phyloP scores from a whole-genome alignment of 2,797 vertebrate species.

The Neosalanx taihuensis region DNA sequence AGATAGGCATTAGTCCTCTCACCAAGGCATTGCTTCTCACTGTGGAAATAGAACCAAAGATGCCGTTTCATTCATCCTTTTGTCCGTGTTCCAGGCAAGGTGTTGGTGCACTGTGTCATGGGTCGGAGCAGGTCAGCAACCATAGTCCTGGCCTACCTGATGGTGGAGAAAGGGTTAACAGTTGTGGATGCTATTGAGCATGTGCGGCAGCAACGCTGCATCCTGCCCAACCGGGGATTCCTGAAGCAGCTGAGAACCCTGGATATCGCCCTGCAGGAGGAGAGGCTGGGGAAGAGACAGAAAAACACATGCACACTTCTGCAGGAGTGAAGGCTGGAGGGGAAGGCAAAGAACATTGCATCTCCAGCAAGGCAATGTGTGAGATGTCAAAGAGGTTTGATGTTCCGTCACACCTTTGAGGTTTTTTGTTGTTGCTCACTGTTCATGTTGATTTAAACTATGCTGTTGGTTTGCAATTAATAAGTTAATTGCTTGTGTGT shows the following conservation, averaged over 20 bases:
- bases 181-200: conserved; percentile 87
- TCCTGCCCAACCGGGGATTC: conserved; percentile 91
- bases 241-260: conserved; percentile 87
- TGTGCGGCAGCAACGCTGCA: conserved; percentile 82
- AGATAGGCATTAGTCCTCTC: neutral
- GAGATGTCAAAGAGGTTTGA: neutral
- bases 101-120: conserved; percentile 94
- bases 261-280: conserved; percentile 80
- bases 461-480: no score
- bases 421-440: neutral
- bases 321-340: neutral
- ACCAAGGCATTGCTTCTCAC: no score
- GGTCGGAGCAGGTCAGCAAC: conserved; percentile 89
- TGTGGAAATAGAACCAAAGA: no score
- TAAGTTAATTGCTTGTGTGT: no score
- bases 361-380: neutral
- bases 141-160: conserved; percentile 87
- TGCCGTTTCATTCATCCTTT: neutral
- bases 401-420: neutral
- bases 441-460: no score
- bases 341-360: neutral
- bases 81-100: conserved; percentile 73
- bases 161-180: conserved; percentile 83
- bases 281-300: conserved; percentile 63
- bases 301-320: conserved; percentile 3